Percentiles rank a stretch among this genome's conserved stretches.
phyloP scores from a whole-genome alignment of 2,113 vertebrate genomes.

The Myotis brandtii region DNA sequence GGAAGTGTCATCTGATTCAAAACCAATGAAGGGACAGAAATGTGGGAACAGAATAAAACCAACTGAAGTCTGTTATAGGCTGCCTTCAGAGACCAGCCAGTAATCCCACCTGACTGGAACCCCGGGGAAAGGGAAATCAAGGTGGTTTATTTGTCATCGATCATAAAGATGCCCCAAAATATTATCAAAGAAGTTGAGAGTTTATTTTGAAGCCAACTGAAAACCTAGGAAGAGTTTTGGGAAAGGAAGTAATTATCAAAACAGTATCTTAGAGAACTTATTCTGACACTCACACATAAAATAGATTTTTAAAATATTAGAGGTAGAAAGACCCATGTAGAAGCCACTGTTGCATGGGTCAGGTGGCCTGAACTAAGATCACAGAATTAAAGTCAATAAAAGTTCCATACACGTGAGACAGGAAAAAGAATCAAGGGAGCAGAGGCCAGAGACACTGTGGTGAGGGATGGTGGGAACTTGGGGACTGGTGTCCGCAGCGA shows the following conservation, averaged over 20 bases:
- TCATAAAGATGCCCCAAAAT: neutral
- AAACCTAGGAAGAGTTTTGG: neutral
- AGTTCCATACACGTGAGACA: neutral
- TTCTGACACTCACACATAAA: neutral
- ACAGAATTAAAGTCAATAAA: neutral
- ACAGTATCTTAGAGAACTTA: neutral
- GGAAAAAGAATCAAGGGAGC: neutral
- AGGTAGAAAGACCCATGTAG: neutral
- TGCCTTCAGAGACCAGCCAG: neutral
- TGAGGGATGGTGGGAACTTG: neutral
- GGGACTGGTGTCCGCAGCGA: neutral
- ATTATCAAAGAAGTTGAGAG: neutral
- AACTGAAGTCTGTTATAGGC: neutral
- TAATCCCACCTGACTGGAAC: neutral
- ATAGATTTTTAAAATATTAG: neutral
- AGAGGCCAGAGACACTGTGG: neutral
- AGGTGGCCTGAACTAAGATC: neutral
- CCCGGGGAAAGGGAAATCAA: neutral
- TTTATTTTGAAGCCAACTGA: slow-evolving; percentile 23
- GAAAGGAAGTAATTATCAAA: neutral
- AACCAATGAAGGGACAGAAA: neutral
- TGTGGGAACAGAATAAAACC: neutral
- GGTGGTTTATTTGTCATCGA: neutral
- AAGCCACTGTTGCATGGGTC: neutral
- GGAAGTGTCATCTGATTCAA: neutral